Evolutionary conservation across 2,888 invertebrate genomes (phyloP), one percentile per base, ranked within the genome.

Genomic region (Spialia ferax): DNA sequence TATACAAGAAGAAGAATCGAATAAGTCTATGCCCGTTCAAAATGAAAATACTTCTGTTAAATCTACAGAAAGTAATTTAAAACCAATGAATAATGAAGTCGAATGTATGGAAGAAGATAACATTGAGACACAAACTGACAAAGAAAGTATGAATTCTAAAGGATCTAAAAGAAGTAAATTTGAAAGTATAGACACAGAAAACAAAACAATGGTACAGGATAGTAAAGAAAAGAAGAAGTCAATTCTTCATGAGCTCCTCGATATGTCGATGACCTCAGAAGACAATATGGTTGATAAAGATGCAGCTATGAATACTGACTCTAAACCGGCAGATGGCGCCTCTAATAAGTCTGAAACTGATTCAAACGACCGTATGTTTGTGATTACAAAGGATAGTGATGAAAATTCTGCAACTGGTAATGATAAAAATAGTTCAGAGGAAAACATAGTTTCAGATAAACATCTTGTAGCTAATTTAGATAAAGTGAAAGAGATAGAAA

Each of bases 191-290:
- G 32, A 65, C 52, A 38, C 4, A 22, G 18, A 11, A 56, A 38
- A n/a, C 57, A 38, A 63, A 23, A 62, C 54, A 56, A 68, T 50
- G 32, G 20, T 68, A 18, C 50, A 68, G 32, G 15, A 57, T 18
- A 50, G 23, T 22, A 65, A 45, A 42, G 38, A 56, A 73, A 68
- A 0, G 77, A 77, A 52, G 76, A 77, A 62, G n/a, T 81, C 83
- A 0, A 74, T 85, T 15, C 69, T 87, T 0, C 73, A 80, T 64
- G 77, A 83, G 55, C 78, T 89, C 18, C 73, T 88, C 10, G 83
- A 87, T 63, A 86, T 87, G 87, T 85, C 88, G 0, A 69, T 67
- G 1, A 74, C 69, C 0, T 77, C 79, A 0, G 32, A 74, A 2
- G 57, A 69, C 10, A 71, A 62, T 50, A 62, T 69, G 0, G 73